Evolutionary conservation across 2,797 vertebrate genomes (phyloP).

Genomic region (Alosa sapidissima): DNA sequence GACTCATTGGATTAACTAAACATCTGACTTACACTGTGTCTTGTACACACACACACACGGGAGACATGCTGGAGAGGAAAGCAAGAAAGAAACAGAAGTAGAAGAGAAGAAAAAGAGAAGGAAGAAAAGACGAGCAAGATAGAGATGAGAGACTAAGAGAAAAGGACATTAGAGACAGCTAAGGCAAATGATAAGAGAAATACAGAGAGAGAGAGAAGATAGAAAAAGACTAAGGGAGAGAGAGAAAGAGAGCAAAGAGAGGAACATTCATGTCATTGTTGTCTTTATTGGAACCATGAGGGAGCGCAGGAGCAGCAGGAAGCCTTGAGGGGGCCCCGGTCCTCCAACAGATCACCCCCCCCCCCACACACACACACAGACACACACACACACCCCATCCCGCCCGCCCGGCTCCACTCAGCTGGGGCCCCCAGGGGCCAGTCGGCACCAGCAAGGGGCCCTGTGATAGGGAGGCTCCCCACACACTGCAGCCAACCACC

Average conservation of each 20-base stretch:
- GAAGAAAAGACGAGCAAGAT: neutral
- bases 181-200: neutral
- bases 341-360: too few relatives aligned
- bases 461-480: neutral
- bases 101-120: neutral
- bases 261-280: conserved; percentile 14
- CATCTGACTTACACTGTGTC: too few relatives aligned
- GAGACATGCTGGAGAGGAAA: neutral
- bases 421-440: neutral
- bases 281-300: conserved; percentile 16
- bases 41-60: neutral
- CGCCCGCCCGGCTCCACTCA: neutral
- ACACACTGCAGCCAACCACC: neutral
- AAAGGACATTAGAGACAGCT: neutral
- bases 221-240: neutral
- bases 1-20: too few relatives aligned
- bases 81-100: neutral
- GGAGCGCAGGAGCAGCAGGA: conserved; percentile 13
- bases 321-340: neutral
- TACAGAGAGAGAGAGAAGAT: neutral
- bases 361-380: neutral
- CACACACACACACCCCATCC: neutral
- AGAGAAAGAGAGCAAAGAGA: neutral
- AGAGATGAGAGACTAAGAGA: neutral
- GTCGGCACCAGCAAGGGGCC: neutral